Evolutionary conservation across 2,797 vertebrate species (phyloP), one percentile per base, ranked within the genome.

Genomic region (Ctenosaura bakeri): DNA sequence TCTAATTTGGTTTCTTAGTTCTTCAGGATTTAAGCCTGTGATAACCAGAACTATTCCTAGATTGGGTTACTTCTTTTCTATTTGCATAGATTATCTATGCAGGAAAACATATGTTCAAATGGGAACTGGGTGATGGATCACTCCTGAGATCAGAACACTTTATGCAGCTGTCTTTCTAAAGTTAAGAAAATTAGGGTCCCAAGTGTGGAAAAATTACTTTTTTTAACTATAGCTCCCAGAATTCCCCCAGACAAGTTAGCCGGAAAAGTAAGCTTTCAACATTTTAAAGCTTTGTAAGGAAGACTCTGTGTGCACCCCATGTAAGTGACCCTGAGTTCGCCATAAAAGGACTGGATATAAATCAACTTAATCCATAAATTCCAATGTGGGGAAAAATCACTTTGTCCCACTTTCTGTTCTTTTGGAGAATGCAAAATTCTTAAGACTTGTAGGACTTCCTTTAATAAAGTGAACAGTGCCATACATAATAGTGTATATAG

Each of bases 81-180:
- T 83, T 83, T 83, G 20, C 50, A 69, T 38, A 52, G 10, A 77
- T 14, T 54, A 83, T 38, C 22, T 6, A 66, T 54, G 42, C 35
- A 77, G n/a, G 29, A 54, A 22, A 77, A 54, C 20, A 71, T 22
- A 87, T 50, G 54, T 87, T 26, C 79, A 87, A 46, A 69, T 83
- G 80, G 56, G 24, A 83, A 83, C 38, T 83, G 81, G 32, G 32
- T 81, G 52, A 50, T 88, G 79, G 64, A 80, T 80, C 54, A 35
- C 42, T 59, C 35, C 14, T 59, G 32, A 5, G 12, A 62, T 83
- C 69, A 62, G 12, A 32, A 12, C 2, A 38, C 16, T 73, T 89
- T 54, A 74, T 32, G 22, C 42, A 74, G 42, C 38, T 4, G 35
- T 14, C 38, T 46, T 89, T 14, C 32, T 62, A 71, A 46, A 83